A percentile compares a stretch with the other conserved stretches of the same genome.
Conservation (phyloP, 1,140 invertebrate genomes). For the Danaus melanippus region DNA sequence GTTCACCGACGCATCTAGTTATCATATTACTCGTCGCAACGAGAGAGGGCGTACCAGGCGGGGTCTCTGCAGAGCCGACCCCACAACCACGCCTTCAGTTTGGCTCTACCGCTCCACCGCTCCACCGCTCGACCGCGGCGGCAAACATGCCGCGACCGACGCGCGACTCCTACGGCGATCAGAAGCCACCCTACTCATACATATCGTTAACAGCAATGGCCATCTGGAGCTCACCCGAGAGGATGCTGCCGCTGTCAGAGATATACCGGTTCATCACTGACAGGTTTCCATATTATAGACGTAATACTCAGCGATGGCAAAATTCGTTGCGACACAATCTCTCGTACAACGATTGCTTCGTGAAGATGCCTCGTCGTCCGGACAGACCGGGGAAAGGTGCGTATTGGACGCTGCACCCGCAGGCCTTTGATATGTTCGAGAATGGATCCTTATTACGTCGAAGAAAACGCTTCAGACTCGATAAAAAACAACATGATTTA, state of each 20-base stretch:
- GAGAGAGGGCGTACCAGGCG: conserved; percentile 21
- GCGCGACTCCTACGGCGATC: conserved; percentile 82
- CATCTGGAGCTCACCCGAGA: conserved; percentile 94
- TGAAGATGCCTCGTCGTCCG: conserved; percentile 89
- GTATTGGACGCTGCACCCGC: conserved; percentile 90
- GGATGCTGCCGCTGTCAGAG: conserved; percentile 92
- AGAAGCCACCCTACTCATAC: conserved; percentile 97
- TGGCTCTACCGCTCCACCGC: conserved; percentile 2
- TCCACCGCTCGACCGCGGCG: conserved; percentile 10
- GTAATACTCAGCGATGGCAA: conserved; percentile 92
- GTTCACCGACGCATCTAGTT: conserved; percentile 56
- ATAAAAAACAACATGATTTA: conserved; percentile 75
- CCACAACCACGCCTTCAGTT: conserved; percentile 19
- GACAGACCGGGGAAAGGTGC: conserved; percentile 91
- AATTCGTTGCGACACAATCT: conserved; percentile 92
- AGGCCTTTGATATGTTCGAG: conserved; percentile 92
- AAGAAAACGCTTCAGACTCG: conserved; percentile 76
- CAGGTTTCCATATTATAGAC: conserved; percentile 91
- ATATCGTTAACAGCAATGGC: conserved; percentile 97
- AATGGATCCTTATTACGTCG: conserved; percentile 91
- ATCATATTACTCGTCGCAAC: conserved; percentile 50
- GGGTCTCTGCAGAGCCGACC: conserved; percentile 17
- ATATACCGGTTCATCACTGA: conserved; percentile 96
- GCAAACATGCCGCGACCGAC: conserved; percentile 87
- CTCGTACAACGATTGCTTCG: conserved; percentile 94